Evolutionary conservation across 2,888 invertebrate species (phyloP).

Genomic region (Nemoura dubitans): DNA sequence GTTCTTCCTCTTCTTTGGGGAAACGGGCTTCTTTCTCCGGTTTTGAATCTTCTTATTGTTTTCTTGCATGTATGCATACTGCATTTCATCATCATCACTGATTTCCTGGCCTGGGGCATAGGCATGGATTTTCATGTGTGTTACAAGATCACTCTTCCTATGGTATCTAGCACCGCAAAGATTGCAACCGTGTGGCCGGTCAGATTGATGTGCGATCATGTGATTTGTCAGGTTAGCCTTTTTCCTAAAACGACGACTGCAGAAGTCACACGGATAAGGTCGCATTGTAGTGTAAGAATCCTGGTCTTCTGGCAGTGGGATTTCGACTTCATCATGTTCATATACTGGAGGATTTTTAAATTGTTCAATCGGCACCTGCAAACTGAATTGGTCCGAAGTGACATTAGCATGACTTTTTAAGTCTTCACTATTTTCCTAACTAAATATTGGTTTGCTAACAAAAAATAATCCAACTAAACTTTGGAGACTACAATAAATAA

Average conservation of each 20-base stretch:
- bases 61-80: conserved; percentile 59
- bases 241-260: conserved; percentile 83
- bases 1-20: conserved; percentile 59
- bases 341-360: conserved; percentile 31
- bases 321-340: conserved; percentile 70
- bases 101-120: conserved; percentile 69
- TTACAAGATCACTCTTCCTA: conserved; percentile 81
- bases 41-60: conserved; percentile 58
- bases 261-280: conserved; percentile 88
- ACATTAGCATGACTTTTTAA: not conserved
- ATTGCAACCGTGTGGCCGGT: conserved; percentile 83
- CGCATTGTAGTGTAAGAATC: conserved; percentile 79
- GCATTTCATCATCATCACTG: conserved; percentile 64
- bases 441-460: too few relatives aligned
- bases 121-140: conserved; percentile 84
- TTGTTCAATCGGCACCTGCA: conserved; percentile 41
- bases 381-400: conserved; percentile 25
- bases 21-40: conserved; percentile 59
- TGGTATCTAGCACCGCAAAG: conserved; percentile 83
- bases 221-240: conserved; percentile 86
- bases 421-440: too few relatives aligned
- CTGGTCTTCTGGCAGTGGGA: conserved; percentile 78
- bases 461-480: too few relatives aligned
- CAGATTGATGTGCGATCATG: conserved; percentile 87
- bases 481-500: too few relatives aligned